phyloP scores from a whole-genome alignment of 1,140 invertebrate genomes.

The Drosophila parvula region DNA sequence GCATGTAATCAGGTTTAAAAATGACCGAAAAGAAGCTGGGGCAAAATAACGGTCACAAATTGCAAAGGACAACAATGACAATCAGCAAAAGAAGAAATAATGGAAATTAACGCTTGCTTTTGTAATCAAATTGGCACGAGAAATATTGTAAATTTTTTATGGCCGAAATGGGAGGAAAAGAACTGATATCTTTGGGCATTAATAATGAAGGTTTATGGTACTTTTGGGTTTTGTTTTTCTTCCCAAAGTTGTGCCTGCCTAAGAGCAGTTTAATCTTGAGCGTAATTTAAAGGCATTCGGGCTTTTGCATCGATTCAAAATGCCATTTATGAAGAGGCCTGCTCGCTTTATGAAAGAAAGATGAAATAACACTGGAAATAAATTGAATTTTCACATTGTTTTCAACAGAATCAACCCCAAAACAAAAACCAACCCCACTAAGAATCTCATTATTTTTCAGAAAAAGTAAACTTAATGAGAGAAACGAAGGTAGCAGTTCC shows the following conservation, averaged over 20 bases:
- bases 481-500: conserved; percentile 21
- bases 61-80: conserved; percentile 66
- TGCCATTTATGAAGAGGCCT: not conserved
- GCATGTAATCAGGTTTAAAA: conserved; percentile 76
- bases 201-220: conserved; percentile 45
- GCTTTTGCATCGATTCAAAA: conserved; percentile 17
- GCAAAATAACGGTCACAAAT: conserved; percentile 62
- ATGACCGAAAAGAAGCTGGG: conserved; percentile 61
- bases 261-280: not conserved
- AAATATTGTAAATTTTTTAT: conserved; percentile 50
- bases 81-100: conserved; percentile 57
- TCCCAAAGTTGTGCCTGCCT: not conserved
- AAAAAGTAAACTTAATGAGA: conserved; percentile 45
- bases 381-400: conserved; percentile 11
- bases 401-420: conserved; percentile 20
- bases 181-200: conserved; percentile 39
- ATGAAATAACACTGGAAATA: not conserved
- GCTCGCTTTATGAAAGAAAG: not conserved
- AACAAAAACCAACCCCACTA: conserved; percentile 23
- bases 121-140: conserved; percentile 70
- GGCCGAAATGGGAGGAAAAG: conserved; percentile 16
- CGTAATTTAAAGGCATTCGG: not conserved
- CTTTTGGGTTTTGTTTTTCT: conserved; percentile 37
- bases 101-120: conserved; percentile 74
- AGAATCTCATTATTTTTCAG: conserved; percentile 49